Evolutionary conservation across 2,797 vertebrate species (phyloP).

Genomic region (Hipposideros larvatus): DNA sequence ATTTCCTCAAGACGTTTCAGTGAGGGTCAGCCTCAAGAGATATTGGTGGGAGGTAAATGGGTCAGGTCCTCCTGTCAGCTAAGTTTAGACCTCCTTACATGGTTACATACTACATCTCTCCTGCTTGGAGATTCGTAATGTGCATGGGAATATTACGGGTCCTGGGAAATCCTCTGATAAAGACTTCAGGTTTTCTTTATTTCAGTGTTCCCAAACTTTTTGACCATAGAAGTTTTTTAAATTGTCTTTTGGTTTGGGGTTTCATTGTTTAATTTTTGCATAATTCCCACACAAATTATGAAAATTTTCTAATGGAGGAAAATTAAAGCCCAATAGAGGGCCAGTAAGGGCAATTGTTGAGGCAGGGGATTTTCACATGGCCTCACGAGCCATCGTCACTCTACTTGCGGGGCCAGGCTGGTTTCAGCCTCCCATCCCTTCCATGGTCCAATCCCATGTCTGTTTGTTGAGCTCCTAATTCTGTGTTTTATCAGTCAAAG

Average conservation of each 20-base stretch:
- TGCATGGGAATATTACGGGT: not conserved
- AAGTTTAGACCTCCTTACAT: not conserved
- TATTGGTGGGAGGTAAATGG: not conserved
- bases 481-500: slow-evolving; percentile 31
- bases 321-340: not conserved
- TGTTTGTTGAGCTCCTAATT: not conserved
- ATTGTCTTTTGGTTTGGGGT: not conserved
- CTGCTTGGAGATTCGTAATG: not conserved
- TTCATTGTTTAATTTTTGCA: not conserved
- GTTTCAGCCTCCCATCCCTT: not conserved
- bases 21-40: not conserved
- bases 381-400: not conserved
- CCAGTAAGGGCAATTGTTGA: not conserved
- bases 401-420: not conserved
- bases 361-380: not conserved
- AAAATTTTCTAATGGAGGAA: not conserved
- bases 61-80: not conserved
- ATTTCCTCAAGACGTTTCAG: slow-evolving; percentile 5
- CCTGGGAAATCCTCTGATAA: not conserved
- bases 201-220: not conserved
- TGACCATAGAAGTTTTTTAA: not conserved
- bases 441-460: not conserved
- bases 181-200: not conserved
- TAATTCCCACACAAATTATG: not conserved
- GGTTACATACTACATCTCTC: not conserved